Conservation (phyloP, 2,113 vertebrate species). For the Antechinus stuartii region DNA sequence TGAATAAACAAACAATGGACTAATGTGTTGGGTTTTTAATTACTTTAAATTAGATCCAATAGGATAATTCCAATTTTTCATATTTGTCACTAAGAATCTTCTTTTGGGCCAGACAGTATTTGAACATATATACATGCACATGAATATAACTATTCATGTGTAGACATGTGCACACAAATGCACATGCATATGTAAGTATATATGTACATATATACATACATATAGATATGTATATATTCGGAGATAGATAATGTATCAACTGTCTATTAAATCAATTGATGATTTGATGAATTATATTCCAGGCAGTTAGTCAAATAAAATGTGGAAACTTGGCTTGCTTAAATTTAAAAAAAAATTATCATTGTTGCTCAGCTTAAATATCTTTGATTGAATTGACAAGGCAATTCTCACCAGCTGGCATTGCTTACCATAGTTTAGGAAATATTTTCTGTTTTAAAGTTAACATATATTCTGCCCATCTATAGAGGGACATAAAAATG, state of each 20-base stretch:
- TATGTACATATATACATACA: no score
- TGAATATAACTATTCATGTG: background rate
- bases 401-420: background rate
- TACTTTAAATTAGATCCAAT: slow-evolving; percentile 9
- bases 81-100: slow-evolving; percentile 24
- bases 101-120: background rate
- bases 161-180: no score
- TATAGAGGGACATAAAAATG: slow-evolving; percentile 52
- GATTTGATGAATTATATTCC: slow-evolving; percentile 31
- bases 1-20: background rate
- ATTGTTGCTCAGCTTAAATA: slow-evolving; percentile 34
- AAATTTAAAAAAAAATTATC: background rate
- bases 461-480: slow-evolving; percentile 33
- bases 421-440: slow-evolving; percentile 6
- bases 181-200: no score
- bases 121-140: background rate
- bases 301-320: slow-evolving; percentile 62
- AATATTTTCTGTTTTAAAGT: slow-evolving; percentile 42
- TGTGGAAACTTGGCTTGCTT: slow-evolving; percentile 17
- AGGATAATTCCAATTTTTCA: slow-evolving; percentile 14
- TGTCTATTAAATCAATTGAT: slow-evolving; percentile 36
- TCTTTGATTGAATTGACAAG: slow-evolving; percentile 40
- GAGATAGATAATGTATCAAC: background rate
- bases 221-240: no score
- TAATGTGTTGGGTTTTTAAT: slow-evolving; percentile 33